phyloP scores from a whole-genome alignment of 2,888 invertebrate genomes.

The Lottia scabra region DNA sequence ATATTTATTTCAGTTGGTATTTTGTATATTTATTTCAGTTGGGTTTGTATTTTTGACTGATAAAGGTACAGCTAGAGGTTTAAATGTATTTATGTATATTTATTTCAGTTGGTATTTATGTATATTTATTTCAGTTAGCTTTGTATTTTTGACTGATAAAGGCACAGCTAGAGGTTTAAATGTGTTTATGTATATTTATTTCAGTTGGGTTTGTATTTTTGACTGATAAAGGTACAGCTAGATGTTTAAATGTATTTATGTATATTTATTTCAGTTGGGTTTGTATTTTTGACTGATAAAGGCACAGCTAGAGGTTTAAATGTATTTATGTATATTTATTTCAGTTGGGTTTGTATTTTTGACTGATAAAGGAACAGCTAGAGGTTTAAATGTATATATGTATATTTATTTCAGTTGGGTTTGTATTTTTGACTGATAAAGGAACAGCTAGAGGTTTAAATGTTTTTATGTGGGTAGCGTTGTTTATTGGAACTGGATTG shows the following conservation, averaged over 20 bases:
- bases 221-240: constrained; percentile 70
- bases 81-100: constrained; percentile 88
- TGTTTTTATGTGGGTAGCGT: constrained; percentile 84
- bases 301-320: too few relatives aligned
- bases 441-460: constrained; percentile 73
- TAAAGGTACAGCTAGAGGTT: constrained; percentile 68
- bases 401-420: constrained; percentile 73
- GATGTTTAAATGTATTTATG: constrained; percentile 75
- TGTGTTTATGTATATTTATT: constrained; percentile 86
- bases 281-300: too few relatives aligned
- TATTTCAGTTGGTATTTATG: constrained; percentile 76
- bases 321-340: constrained; percentile 23
- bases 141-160: constrained; percentile 72
- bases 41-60: constrained; percentile 71
- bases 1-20: constrained; percentile 60
- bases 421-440: constrained; percentile 72
- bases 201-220: constrained; percentile 76
- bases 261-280: too few relatives aligned
- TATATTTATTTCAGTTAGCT: constrained; percentile 60
- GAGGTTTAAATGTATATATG: constrained; percentile 80
- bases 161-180: constrained; percentile 73
- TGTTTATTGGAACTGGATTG: constrained; percentile 83
- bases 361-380: constrained; percentile 68
- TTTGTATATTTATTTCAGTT: constrained; percentile 69
- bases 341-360: constrained; percentile 71